Percentiles rank a stretch among this genome's conserved stretches.
phyloP scores from a whole-genome alignment of 2,888 invertebrate species.

The Toxonevra muliebris region DNA sequence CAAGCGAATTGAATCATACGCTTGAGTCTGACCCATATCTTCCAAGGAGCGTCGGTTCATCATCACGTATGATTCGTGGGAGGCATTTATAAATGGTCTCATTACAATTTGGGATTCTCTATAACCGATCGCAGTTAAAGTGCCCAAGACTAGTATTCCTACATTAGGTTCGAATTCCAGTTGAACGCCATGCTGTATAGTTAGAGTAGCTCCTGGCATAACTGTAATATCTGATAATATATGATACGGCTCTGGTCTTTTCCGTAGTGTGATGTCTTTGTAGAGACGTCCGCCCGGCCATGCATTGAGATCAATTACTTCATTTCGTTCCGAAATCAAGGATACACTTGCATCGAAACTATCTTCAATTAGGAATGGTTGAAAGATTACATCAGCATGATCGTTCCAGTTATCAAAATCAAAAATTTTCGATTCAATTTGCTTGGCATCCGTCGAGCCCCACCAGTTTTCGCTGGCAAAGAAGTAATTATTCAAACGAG shows the following conservation, averaged over 20 bases:
- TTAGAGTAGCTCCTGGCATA: conserved; percentile 91
- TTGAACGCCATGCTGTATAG: conserved; percentile 87
- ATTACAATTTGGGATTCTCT: conserved; percentile 80
- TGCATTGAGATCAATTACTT: conserved; percentile 71
- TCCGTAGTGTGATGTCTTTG: conserved; percentile 72
- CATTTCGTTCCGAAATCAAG: conserved; percentile 66
- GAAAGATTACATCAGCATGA: conserved; percentile 90
- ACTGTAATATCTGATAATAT: conserved; percentile 92
- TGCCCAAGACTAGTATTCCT: conserved; percentile 93
- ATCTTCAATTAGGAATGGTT: conserved; percentile 85
- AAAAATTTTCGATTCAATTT: conserved; percentile 86
- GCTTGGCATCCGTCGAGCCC: conserved; percentile 80
- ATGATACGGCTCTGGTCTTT: conserved; percentile 76
- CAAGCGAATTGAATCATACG: conserved; percentile 75
- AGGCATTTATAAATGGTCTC: conserved; percentile 68
- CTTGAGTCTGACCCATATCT: conserved; percentile 63
- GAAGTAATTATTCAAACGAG: conserved; percentile 84
- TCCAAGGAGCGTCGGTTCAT: conserved; percentile 67
- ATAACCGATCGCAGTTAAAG: conserved; percentile 83
- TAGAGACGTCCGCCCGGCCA: conserved; percentile 79
- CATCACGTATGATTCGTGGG: conserved; percentile 49
- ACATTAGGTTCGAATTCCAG: conserved; percentile 96
- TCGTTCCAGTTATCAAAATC: conserved; percentile 99
- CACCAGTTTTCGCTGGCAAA: conserved; percentile 97
- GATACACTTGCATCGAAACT: conserved; percentile 81